Conservation (phyloP, 2,113 vertebrate species). For the Dinomys branickii region DNA sequence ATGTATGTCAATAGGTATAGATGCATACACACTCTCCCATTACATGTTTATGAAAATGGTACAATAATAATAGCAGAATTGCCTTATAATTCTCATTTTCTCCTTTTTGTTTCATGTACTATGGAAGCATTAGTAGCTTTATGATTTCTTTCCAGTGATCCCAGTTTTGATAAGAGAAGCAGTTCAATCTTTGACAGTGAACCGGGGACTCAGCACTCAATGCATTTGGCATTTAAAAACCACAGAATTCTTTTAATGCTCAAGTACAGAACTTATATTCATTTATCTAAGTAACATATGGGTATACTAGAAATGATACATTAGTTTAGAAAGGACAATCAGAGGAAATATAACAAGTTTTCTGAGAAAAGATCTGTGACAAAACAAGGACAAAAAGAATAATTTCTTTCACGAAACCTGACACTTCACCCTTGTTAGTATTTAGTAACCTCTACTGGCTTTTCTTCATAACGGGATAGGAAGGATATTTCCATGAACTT, state of each 20-base stretch:
- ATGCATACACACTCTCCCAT: neutral
- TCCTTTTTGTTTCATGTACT: neutral
- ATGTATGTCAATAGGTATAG: neutral
- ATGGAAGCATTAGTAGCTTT: neutral
- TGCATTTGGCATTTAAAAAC: neutral
- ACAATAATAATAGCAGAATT: neutral
- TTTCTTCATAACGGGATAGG: neutral
- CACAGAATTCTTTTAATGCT: neutral
- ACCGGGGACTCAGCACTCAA: neutral
- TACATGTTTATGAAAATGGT: neutral
- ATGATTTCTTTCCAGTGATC: neutral
- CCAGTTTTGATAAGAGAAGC: neutral
- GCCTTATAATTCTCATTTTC: neutral
- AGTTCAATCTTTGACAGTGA: neutral
- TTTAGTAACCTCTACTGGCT: neutral
- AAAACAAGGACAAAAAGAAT: neutral
- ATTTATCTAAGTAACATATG: neutral
- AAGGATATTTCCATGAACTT: neutral
- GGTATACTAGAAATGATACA: neutral
- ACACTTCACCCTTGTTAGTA: neutral
- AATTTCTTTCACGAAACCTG: neutral
- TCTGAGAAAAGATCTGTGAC: neutral
- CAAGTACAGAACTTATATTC: neutral
- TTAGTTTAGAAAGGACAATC: neutral
- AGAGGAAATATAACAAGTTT: neutral